These are phyloP conservation scores for Probaryconus sp. DNA, from an alignment of 1,140 invertebrate genomes.

Conservation along the genomic window DNA sequence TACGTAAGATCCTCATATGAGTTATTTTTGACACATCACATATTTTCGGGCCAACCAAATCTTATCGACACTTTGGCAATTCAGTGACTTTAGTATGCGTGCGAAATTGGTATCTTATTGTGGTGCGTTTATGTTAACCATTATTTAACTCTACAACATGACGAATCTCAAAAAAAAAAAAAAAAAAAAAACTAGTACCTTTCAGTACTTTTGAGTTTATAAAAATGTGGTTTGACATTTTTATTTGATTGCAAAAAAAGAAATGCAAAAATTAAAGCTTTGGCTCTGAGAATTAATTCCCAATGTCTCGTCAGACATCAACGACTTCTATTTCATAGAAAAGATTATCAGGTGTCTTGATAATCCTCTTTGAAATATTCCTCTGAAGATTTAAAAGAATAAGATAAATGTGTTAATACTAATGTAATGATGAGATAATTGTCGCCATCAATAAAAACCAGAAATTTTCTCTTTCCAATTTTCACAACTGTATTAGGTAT, in stretches of 20 bases:
- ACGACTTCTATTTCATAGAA: no score
- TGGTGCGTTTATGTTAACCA: not conserved
- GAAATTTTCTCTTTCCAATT: slow-evolving; percentile 29
- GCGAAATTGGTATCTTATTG: slow-evolving; percentile 25
- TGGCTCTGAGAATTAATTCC: no score
- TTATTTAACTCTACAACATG: slow-evolving; percentile 10
- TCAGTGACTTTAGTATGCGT: slow-evolving; percentile 8
- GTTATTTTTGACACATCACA: slow-evolving; percentile 47
- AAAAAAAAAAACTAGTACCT: no score
- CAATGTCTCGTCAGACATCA: no score
- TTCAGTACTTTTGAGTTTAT: no score
- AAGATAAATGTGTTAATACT: not conserved
- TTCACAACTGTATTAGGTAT: slow-evolving; percentile 38
- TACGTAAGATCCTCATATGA: slow-evolving; percentile 29
- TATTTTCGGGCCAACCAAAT: slow-evolving; percentile 22
- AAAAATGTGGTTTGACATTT: no score
- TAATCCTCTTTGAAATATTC: no score
- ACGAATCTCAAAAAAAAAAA: no score
- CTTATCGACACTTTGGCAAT: slow-evolving; percentile 29
- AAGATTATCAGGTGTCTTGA: no score
- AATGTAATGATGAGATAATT: slow-evolving; percentile 7
- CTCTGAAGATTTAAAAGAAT: no score
- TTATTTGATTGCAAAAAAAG: no score
- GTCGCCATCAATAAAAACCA: slow-evolving; percentile 5
- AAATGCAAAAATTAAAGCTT: no score